Evolutionary conservation across 2,113 vertebrate species (phyloP), one percentile per base, ranked within the genome.

Genomic region (Corythornis cristatus): DNA sequence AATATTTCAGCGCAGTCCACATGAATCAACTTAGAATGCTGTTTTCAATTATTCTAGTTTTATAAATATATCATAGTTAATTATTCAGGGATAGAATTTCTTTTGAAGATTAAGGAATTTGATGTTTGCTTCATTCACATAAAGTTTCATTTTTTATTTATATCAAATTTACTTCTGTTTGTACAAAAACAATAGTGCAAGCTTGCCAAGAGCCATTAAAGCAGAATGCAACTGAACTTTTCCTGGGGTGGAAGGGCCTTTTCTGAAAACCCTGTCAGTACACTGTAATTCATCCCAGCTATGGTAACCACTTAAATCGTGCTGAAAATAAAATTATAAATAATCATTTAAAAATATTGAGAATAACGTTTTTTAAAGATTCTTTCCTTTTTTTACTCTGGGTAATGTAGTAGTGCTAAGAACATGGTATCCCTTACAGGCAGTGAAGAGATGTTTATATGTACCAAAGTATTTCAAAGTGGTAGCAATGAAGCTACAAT

Each of bases 21-120:
- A 98, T 98, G 98, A 98, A 99, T 99, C 98, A 98, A 98, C 98
- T 97, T 97, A 96, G 97, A 98, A 98, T 97, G 97, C 98, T 99
- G 99, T 98, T 98, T 98, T 98, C 98, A 99, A 99, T 99, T 99
- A 99, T 98, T 98, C 98, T 98, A 96, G 97, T 98, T 98, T 98
- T 98, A 98, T 98, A 98, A 98, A 98, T 98, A 98, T 96, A 97
- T 97, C 98, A 98, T 98, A 98, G 98, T 99, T 99, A 98, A 98
- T 98, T 99, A 98, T 99, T 97, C 98, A 98, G 96, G 97, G 96
- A 97, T 98, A 98, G 97, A 97, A 97, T 97, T 98, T 97, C 98
- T 98, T 98, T 98, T 98, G 98, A 97, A 98, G 98, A 97, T 98
- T 97, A 97, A 96, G 95, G 97, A 98, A 97, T 98, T 98, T 97